These are phyloP conservation scores for Terebella lapidaria DNA, from an alignment of 2,888 invertebrate genomes.

Conservation along the genomic window DNA sequence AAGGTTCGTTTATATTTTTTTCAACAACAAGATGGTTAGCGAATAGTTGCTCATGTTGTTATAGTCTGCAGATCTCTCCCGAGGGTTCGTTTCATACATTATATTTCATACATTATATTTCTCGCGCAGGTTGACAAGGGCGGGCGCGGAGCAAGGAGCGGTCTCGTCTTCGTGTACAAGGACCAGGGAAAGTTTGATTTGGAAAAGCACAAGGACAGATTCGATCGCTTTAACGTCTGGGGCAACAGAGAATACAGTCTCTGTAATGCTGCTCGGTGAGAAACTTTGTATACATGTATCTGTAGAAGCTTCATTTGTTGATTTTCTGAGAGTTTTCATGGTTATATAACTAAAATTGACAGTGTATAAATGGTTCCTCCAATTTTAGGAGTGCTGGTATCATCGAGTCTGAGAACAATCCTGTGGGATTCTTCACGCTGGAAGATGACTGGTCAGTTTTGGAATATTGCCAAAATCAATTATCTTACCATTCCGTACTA, in stretches of 20 bases:
- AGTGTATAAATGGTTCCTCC: too few relatives aligned
- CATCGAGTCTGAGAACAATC: constrained; percentile 35
- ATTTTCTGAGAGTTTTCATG: too few relatives aligned
- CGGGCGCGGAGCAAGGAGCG: constrained; percentile 37
- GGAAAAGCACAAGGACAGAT: constrained; percentile 33
- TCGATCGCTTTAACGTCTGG: constrained; percentile 39
- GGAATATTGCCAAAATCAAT: too few relatives aligned
- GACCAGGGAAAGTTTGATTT: constrained; percentile 31
- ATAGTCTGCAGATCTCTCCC: too few relatives aligned
- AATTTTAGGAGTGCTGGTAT: constrained; percentile 36
- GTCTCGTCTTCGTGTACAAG: constrained; percentile 47
- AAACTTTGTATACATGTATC: not conserved
- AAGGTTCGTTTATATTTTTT: constrained; percentile 29
- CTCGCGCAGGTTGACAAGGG: constrained; percentile 37
- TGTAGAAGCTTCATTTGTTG: too few relatives aligned
- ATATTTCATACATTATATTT: too few relatives aligned
- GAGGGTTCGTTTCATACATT: too few relatives aligned
- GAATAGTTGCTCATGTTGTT: too few relatives aligned
- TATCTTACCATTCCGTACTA: too few relatives aligned
- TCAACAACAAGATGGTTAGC: too few relatives aligned
- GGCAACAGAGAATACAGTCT: constrained; percentile 34
- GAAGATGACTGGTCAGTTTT: constrained; percentile 44
- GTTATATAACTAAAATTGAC: too few relatives aligned
- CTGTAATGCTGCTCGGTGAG: constrained; percentile 38
- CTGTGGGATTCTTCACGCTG: constrained; percentile 44